Conservation (phyloP, 2,888 invertebrate genomes). For the Eupeodes luniger region DNA sequence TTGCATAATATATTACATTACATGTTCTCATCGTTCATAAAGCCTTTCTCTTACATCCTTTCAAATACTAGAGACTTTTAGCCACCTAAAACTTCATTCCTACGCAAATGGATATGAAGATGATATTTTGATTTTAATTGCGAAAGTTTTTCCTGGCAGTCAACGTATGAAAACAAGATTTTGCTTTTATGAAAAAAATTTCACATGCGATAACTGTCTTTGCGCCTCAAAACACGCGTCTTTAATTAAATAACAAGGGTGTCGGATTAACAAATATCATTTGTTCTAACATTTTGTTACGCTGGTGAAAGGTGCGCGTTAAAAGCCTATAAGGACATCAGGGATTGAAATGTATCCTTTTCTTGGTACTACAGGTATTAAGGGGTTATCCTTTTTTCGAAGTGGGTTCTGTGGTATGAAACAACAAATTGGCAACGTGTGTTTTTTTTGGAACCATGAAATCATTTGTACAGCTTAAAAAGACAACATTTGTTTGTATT, state of each 20-base stretch:
- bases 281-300: neutral
- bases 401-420: neutral
- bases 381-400: neutral
- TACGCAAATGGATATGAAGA: slow-evolving; percentile 4
- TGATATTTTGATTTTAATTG: slow-evolving; percentile 51
- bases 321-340: no score
- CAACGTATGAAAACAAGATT: slow-evolving; percentile 45
- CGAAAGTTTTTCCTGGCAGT: slow-evolving; percentile 40
- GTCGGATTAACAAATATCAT: slow-evolving; percentile 10
- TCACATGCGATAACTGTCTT: slow-evolving; percentile 28
- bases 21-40: no score
- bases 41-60: neutral
- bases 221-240: slow-evolving; percentile 4
- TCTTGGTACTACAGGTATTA: neutral
- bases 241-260: slow-evolving; percentile 39
- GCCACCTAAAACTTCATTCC: no score
- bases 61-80: neutral
- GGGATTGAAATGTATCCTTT: neutral
- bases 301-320: neutral
- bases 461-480: neutral
- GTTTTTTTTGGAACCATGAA: neutral
- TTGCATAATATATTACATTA: slow-evolving; percentile 17
- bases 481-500: neutral
- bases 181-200: slow-evolving; percentile 53
- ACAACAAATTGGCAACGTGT: neutral